A percentile compares a stretch with the other conserved stretches of the same genome.
phyloP scores from a whole-genome alignment of 2,797 vertebrate species.

The Helicolenus hilgendorfi region DNA sequence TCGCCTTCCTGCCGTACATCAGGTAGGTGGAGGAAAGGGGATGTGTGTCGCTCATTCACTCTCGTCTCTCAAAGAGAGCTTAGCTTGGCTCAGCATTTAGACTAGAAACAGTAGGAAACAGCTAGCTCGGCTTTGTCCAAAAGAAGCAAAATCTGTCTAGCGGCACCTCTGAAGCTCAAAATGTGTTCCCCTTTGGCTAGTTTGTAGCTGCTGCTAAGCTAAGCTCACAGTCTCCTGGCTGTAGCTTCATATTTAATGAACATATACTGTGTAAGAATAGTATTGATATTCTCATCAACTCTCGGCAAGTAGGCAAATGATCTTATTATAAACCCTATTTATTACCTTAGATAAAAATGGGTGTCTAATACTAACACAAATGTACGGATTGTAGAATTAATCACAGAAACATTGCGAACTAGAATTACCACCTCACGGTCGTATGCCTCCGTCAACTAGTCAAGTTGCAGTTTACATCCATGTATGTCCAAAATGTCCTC shows the following conservation, averaged over 20 bases:
- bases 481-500: too few relatives aligned
- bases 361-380: not conserved
- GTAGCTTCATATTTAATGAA: not conserved
- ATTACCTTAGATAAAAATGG: not conserved
- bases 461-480: too few relatives aligned
- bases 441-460: fast-evolving
- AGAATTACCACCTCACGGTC: fast-evolving
- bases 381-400: not conserved
- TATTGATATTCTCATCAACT: not conserved
- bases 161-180: not conserved
- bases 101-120: not conserved
- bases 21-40: slow-evolving; percentile 63
- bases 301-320: not conserved
- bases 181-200: not conserved
- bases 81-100: not conserved
- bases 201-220: not conserved
- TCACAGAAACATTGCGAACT: too few relatives aligned
- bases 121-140: not conserved
- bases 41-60: too few relatives aligned
- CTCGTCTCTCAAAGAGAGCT: not conserved
- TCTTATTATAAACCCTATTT: not conserved
- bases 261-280: not conserved
- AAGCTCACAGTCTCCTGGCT: too few relatives aligned
- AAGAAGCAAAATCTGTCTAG: not conserved
- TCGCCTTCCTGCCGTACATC: slow-evolving; percentile 98